Base-by-base conservation (phyloP, 2,113 vertebrate species). In the Labeo rohita region DNA sequence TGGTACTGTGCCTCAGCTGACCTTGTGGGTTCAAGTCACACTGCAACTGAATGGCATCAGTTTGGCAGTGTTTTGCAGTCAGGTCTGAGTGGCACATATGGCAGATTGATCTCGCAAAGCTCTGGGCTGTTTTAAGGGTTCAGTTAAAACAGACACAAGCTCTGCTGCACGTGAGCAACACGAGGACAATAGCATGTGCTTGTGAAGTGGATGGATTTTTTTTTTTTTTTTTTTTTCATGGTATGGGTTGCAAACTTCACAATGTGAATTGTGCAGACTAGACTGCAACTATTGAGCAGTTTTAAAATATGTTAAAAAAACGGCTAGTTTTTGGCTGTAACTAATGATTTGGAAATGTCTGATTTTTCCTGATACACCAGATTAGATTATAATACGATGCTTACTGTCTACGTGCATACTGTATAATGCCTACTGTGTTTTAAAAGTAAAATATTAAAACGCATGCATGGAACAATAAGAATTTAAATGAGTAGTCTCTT, bases 11-110 rank as follows among this genome's bases (percentile, higher is more conserved):
- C 34, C 76, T 45, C 76, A 2, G 10, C 77, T 85, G 84, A 68
- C 65, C 21, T 72, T 70, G 61, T 10, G n/a, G 11, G 34, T n/a
- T 43, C 50, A 18, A 28, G 36, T 78, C 7, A 16, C 50, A 56
- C 63, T 18, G 75, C 59, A 65, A 47, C 18, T 15, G n/a, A 6
- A 49, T 39, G 16, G 45, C 61, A 36, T 78, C 52, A 23, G 2
- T 70, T n/a, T 23, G 21, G 8, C n/a, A 68, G 79, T 4, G 13
- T n/a, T 81, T 68, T 49, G 23, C 34, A 11, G 6, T 36, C 59
- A 49, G 8, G 50, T 59, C 21, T 28, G 59, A 80, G 52, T 56
- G 54, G 63, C 39, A 54, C 84, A 86, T 80, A 85, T 85, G 84
- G 50, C 49, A 18, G 34, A 80, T 80, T 73, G 36, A 68, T 85